phyloP scores from a whole-genome alignment of 2,113 vertebrate species.

The Chloropsis hardwickii region DNA sequence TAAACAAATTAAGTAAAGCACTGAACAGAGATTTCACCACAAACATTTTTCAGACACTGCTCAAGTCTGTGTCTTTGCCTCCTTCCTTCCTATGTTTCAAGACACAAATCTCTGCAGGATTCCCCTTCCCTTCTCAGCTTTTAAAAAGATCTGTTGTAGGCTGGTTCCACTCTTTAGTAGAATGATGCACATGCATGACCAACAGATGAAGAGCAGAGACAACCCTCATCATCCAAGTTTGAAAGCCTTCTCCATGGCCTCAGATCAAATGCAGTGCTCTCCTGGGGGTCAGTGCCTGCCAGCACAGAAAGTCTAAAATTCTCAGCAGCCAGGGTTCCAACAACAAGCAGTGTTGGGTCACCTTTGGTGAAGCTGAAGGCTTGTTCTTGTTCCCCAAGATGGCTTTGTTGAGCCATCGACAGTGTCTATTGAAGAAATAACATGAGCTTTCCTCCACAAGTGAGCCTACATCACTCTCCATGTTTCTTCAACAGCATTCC shows the following conservation, averaged over 20 bases:
- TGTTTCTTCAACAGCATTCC: not conserved
- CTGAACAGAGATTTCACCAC: not conserved
- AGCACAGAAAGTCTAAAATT: too few species aligned
- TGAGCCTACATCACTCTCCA: not conserved
- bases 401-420: not conserved
- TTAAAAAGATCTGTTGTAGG: not conserved
- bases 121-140: not conserved
- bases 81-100: not conserved
- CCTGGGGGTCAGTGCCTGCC: too few species aligned
- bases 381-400: not conserved
- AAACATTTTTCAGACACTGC: not conserved
- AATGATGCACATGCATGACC: too few species aligned
- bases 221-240: too few species aligned
- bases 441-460: accelerated
- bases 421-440: not conserved
- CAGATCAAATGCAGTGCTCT: too few species aligned
- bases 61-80: not conserved
- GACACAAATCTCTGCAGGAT: not conserved
- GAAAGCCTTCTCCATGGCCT: too few species aligned
- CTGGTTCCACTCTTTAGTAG: not conserved
- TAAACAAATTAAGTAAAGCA: not conserved
- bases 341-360: not conserved
- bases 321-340: too few species aligned
- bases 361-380: not conserved
- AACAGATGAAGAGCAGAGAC: not conserved